Conservation (phyloP, 2,888 invertebrate species). For the Lutraria lutraria region DNA sequence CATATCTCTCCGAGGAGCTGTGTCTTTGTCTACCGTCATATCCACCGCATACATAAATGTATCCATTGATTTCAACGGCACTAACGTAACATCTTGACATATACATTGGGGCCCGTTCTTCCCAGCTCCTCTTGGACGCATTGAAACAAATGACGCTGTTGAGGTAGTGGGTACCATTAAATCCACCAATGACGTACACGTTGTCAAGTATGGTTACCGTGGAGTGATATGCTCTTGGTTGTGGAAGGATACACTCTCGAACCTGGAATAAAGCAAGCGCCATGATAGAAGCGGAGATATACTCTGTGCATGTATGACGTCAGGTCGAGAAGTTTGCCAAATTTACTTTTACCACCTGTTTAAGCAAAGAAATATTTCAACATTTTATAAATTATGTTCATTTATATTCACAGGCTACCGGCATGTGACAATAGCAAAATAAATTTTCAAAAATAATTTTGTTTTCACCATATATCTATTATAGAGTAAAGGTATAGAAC, state of each 20-base stretch:
- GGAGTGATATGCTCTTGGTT: conserved; percentile 93
- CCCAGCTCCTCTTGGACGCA: conserved; percentile 84
- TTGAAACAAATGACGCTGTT: conserved; percentile 86
- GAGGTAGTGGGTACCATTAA: conserved; percentile 87
- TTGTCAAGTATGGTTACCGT: conserved; percentile 86
- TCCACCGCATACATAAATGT: conserved; percentile 87
- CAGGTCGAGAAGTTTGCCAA: too few relatives aligned
- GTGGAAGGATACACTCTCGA: conserved; percentile 89
- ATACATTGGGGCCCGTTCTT: conserved; percentile 87
- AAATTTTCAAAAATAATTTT: too few relatives aligned
- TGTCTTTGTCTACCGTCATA: conserved; percentile 91
- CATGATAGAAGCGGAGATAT: too few relatives aligned
- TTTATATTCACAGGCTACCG: too few relatives aligned
- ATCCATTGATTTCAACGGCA: conserved; percentile 87
- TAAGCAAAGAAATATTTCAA: too few relatives aligned
- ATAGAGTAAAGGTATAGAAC: too few relatives aligned
- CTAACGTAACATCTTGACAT: conserved; percentile 89
- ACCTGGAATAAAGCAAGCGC: conserved; percentile 81
- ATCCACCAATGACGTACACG: conserved; percentile 88
- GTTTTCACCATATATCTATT: too few relatives aligned
- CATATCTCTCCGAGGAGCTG: conserved; percentile 95
- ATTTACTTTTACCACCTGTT: too few relatives aligned
- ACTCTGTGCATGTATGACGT: too few relatives aligned
- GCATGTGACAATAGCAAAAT: too few relatives aligned
- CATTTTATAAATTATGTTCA: too few relatives aligned